phyloP scores from a whole-genome alignment of 2,888 invertebrate species.

The Hedychridium roseum region DNA sequence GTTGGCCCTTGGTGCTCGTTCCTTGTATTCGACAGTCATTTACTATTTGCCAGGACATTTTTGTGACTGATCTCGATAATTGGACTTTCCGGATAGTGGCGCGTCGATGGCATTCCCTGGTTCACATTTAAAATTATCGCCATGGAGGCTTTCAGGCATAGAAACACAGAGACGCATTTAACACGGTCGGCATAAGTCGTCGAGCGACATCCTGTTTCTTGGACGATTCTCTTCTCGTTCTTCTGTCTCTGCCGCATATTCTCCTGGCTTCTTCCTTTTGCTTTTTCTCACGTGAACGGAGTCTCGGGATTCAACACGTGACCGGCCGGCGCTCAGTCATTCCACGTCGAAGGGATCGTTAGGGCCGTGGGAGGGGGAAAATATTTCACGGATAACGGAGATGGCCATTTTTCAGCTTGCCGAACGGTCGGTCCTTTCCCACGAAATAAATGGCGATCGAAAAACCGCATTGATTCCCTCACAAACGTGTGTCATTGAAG shows the following conservation, averaged over 20 bases:
- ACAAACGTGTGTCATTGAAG: no score
- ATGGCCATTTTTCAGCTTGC: no score
- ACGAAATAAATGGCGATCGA: no score
- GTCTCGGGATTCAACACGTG: slow-evolving; percentile 36
- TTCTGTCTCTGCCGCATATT: slow-evolving; percentile 4
- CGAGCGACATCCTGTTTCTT: slow-evolving; percentile 48
- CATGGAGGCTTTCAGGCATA: slow-evolving; percentile 20
- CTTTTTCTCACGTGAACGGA: slow-evolving; percentile 18
- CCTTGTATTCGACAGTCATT: not conserved
- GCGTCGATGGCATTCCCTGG: slow-evolving; percentile 26
- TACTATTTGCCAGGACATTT: no score
- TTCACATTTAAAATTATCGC: slow-evolving; percentile 39
- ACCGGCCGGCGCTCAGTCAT: slow-evolving; percentile 35
- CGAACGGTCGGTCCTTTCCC: no score
- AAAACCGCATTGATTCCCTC: no score
- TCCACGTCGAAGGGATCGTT: slow-evolving; percentile 16
- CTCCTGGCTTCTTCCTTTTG: slow-evolving; percentile 6
- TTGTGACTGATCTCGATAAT: not conserved
- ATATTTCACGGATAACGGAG: not conserved
- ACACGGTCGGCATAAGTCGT: slow-evolving; percentile 6
- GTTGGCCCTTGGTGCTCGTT: not conserved
- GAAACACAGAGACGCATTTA: slow-evolving; percentile 7
- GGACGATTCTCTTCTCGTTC: slow-evolving; percentile 18
- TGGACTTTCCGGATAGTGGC: slow-evolving; percentile 9
- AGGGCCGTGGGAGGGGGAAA: slow-evolving; percentile 8